Percentiles rank a stretch among this genome's conserved stretches.
Evolutionary conservation across 1,140 invertebrate genomes (phyloP).

Genomic region (Venturia canescens): DNA sequence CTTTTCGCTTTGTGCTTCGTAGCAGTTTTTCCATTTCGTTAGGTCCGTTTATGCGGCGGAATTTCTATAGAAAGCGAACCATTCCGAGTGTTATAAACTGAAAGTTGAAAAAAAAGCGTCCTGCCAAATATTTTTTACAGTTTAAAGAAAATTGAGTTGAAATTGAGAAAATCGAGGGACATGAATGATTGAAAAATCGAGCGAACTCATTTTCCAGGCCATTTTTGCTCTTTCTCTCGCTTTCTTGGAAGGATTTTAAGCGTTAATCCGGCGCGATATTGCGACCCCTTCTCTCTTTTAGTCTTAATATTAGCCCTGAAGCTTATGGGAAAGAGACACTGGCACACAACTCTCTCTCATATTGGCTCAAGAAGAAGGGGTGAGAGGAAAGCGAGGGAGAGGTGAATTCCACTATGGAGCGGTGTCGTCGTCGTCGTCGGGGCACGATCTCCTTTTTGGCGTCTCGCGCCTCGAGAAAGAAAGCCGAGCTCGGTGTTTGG

Average conservation of each 20-base stretch:
- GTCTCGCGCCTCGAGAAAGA: slow-evolving; percentile 51
- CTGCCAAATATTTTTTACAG: too few relatives aligned
- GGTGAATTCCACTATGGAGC: slow-evolving; percentile 37
- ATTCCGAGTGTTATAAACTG: too few relatives aligned
- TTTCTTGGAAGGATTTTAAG: not conserved
- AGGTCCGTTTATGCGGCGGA: too few relatives aligned
- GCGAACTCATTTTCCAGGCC: too few relatives aligned
- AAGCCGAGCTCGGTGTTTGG: slow-evolving; percentile 55
- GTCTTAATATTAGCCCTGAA: slow-evolving; percentile 32
- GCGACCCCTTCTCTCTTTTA: slow-evolving; percentile 6
- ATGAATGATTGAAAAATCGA: not conserved
- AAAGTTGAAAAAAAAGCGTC: not conserved
- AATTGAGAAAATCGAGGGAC: not conserved
- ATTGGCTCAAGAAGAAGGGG: not conserved
- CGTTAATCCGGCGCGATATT: slow-evolving; percentile 32
- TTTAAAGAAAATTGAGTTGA: too few relatives aligned
- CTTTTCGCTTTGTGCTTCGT: too few relatives aligned
- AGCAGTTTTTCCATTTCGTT: too few relatives aligned
- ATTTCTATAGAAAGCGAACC: too few relatives aligned
- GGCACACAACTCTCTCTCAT: slow-evolving; percentile 38
- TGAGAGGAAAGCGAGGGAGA: not conserved
- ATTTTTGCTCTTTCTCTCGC: not conserved
- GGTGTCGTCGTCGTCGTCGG: slow-evolving; percentile 15
- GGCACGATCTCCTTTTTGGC: slow-evolving; percentile 47
- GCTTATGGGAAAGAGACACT: not conserved